Base-by-base conservation (phyloP, 2,113 vertebrate genomes). In the Falco punctatus region DNA sequence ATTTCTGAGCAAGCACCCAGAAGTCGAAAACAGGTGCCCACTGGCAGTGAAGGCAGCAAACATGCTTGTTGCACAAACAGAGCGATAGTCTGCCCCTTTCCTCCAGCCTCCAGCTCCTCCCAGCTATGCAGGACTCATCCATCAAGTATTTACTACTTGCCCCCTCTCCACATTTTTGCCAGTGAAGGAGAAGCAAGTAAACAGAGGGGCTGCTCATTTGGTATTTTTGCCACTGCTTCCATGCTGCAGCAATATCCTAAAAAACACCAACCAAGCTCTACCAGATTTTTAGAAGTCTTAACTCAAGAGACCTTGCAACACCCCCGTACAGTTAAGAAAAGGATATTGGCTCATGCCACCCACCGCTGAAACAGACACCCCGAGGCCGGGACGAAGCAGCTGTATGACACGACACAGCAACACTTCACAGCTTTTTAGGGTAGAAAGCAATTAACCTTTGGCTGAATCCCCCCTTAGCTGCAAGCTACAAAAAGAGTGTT, bases 381-480 rank as follows among this genome's bases (percentile, higher is more conserved):
- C 70, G 49, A 33, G 86, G 64, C 94, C 96, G 95, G 94, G 92
- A 92, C 21, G 28, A 40, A 97, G 95, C 96, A 97, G 97, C 97
- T 98, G 97, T 97, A 93, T 97, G 90, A 95, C 91, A 96, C 84
- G 94, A 96, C 11, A 32, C 54, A 96, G 87, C 73, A 96, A 97
- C 86, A 93, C 93, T 97, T 95, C 91, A 88, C 94, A 94, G 95
- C 92, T 96, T 86, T 94, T 97, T 95, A 95, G 95, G 86, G 95
- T 95, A 95, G 90, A 96, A 82, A 95, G 93, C 90, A 96, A 97
- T 97, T 97, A 97, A 97, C 97, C 96, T 97, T 97, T 98, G 97
- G 97, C 95, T 97, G 96, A 98, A 97, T 97, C 95, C 91, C 95
- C 91, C 88, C 87, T 92, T 92, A 89, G 91, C 88, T 92, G 46